These are phyloP conservation scores for Hydra vulgaris DNA, from an alignment of 30 jellyfish, hydroid and myxozoan genomes.

Conservation along the genomic window DNA sequence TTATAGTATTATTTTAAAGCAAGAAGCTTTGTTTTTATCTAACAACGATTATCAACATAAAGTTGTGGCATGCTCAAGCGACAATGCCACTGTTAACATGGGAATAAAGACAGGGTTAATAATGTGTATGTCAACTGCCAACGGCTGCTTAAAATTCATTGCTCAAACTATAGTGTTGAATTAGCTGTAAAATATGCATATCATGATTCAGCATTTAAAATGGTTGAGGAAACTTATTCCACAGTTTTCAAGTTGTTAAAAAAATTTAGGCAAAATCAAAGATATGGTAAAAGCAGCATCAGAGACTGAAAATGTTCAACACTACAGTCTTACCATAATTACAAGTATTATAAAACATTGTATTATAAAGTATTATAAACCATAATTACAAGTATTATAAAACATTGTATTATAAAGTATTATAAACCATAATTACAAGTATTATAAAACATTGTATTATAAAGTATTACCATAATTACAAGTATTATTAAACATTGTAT, in stretches of 20 bases:
- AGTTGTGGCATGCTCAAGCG: constrained; percentile 42
- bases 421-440: too few species aligned
- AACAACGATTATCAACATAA: constrained; percentile 24
- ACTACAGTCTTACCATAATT: constrained; percentile 29
- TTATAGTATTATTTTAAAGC: too few species aligned
- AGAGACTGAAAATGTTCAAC: constrained; percentile 21
- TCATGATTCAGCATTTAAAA: constrained; percentile 22
- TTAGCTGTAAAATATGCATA: constrained; percentile 57
- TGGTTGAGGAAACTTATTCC: constrained; percentile 38
- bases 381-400: too few species aligned
- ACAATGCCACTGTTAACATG: constrained; percentile 54
- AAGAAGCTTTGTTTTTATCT: not conserved
- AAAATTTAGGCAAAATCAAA: constrained; percentile 41
- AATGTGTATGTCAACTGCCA: constrained; percentile 25
- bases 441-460: too few species aligned
- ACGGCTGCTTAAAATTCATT: constrained; percentile 56
- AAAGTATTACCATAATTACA: too few species aligned
- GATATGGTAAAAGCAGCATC: constrained; percentile 33
- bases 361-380: too few species aligned
- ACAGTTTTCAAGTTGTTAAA: constrained; percentile 30
- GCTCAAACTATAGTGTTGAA: constrained; percentile 58
- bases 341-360: too few species aligned
- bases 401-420: too few species aligned
- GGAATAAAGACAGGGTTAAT: constrained; percentile 44
- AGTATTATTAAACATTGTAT: too few species aligned